Conservation (phyloP, 2,797 vertebrate genomes). For the Pangasius mekongensis region DNA sequence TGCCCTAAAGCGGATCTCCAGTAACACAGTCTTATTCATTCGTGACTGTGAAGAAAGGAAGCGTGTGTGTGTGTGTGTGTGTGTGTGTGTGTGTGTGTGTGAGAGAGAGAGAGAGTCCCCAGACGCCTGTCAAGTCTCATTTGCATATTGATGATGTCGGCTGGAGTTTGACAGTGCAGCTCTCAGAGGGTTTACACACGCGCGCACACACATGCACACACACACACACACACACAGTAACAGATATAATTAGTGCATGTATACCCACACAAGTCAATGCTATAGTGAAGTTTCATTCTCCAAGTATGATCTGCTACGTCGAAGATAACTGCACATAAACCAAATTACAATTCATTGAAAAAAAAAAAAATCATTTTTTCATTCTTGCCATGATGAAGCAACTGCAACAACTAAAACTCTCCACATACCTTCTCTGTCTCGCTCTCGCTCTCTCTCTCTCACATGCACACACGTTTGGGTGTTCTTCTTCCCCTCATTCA, state of each 20-base stretch:
- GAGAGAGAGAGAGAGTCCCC: slow-evolving; percentile 51
- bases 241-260: slow-evolving; percentile 26
- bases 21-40: slow-evolving; percentile 80
- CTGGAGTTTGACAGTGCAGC: slow-evolving; percentile 66
- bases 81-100: slow-evolving; percentile 64
- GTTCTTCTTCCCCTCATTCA: background rate
- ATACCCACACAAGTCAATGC: background rate
- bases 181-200: slow-evolving; percentile 23
- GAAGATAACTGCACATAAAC: background rate
- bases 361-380: background rate
- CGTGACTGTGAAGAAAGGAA: slow-evolving; percentile 70
- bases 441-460: background rate
- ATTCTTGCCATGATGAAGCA: background rate
- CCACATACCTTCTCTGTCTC: background rate
- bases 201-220: slow-evolving; percentile 1
- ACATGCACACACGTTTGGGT: background rate
- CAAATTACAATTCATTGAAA: background rate
- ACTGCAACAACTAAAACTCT: background rate
- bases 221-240: background rate
- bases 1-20: slow-evolving; percentile 62
- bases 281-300: background rate
- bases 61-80: slow-evolving; percentile 67
- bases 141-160: slow-evolving; percentile 77
- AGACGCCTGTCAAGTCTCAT: slow-evolving; percentile 61
- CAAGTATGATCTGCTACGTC: background rate